Evolutionary conservation across 1,140 invertebrate species (phyloP).

Genomic region (Maconellicoccus hirsutus): DNA sequence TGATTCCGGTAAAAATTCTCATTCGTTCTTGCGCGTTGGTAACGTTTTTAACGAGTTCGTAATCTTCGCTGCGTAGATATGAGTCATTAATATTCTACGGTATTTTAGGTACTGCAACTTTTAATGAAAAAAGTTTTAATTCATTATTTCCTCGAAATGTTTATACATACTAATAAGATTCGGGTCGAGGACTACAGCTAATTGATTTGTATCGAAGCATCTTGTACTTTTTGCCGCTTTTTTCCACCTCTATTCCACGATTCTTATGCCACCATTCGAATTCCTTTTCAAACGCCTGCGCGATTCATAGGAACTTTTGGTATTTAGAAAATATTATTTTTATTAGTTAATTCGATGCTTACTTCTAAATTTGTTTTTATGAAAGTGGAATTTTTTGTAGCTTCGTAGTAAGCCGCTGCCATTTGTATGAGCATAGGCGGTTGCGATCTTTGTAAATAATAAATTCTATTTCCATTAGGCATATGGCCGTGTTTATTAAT

Average conservation of each 20-base stretch:
- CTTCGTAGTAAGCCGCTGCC: conserved; percentile 55
- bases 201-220: conserved; percentile 43
- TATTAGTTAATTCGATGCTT: too few relatives aligned
- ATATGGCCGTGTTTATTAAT: conserved; percentile 55
- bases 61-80: conserved; percentile 35
- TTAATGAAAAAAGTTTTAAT: conserved; percentile 2
- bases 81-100: neutral
- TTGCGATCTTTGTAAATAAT: conserved; percentile 64
- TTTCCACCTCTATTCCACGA: conserved; percentile 41
- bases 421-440: conserved; percentile 67
- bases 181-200: conserved; percentile 56
- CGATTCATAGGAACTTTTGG: conserved; percentile 32
- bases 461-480: conserved; percentile 64
- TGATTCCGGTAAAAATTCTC: conserved; percentile 39
- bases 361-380: conserved; percentile 41
- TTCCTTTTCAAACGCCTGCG: conserved; percentile 63
- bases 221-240: conserved; percentile 42
- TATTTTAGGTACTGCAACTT: neutral
- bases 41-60: conserved; percentile 31
- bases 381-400: conserved; percentile 53
- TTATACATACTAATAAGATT: conserved; percentile 52
- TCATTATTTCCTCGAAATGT: neutral
- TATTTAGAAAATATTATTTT: neutral
- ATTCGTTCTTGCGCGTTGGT: conserved; percentile 31
- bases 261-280: conserved; percentile 67